Percentiles rank a stretch among this genome's conserved stretches.
Conservation (phyloP, 2,797 vertebrate species). For the Thripadectes ignobilis region DNA sequence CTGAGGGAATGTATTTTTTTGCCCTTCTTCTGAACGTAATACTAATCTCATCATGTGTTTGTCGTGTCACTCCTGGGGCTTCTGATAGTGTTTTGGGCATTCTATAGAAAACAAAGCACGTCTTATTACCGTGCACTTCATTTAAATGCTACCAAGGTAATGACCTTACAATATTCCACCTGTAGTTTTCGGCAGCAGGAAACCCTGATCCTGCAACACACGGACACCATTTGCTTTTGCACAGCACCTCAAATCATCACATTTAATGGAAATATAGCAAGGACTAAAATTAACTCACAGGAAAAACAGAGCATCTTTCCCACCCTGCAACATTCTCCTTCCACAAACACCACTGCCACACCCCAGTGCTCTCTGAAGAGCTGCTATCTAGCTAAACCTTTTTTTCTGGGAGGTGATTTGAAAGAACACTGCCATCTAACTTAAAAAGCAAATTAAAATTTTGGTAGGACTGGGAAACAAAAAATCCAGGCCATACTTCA, state of each 20-base stretch:
- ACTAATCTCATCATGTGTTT: not conserved
- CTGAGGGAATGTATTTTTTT: not conserved
- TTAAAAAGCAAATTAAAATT: constrained; percentile 33
- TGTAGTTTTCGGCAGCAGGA: constrained; percentile 43
- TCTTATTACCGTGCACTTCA: not conserved
- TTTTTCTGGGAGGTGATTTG: not conserved
- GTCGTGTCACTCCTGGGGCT: not conserved
- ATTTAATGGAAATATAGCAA: not conserved
- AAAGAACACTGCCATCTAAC: not conserved
- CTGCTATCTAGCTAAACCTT: not conserved
- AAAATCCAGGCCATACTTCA: constrained; percentile 50
- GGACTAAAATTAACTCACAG: not conserved
- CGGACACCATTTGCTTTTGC: not conserved
- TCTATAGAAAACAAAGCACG: not conserved
- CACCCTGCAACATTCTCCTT: not conserved
- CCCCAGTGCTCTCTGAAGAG: not conserved
- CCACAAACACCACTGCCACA: not conserved
- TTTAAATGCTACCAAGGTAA: constrained; percentile 28
- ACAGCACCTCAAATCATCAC: not conserved
- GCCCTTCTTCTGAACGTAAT: not conserved
- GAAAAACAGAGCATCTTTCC: not conserved
- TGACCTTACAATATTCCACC: constrained; percentile 31
- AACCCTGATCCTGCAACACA: constrained; percentile 23
- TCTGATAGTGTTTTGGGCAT: not conserved
- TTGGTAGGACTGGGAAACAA: constrained; percentile 18